Percentiles rank a stretch among this genome's conserved stretches.
These are phyloP conservation scores for Heliconius nattereri DNA, from an alignment of 1,140 invertebrate species.

Conservation along the genomic window DNA sequence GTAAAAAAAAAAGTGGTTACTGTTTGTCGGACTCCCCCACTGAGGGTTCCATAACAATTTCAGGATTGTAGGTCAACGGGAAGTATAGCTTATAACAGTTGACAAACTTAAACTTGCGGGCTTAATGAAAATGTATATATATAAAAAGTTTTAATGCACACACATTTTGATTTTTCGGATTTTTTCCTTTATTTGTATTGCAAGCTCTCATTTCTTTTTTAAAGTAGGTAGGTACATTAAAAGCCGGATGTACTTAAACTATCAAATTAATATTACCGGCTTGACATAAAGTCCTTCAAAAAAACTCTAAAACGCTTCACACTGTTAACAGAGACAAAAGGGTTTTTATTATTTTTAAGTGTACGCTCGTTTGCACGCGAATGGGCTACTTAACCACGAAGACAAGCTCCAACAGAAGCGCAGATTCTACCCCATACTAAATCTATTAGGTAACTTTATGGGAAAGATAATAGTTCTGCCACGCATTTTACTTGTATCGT, in stretches of 20 bases:
- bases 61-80: too few species aligned
- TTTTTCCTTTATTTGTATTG: too few species aligned
- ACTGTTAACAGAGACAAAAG: slow-evolving; percentile 54
- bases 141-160: too few species aligned
- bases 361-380: slow-evolving; percentile 81
- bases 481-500: slow-evolving; percentile 74
- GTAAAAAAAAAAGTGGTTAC: too few species aligned
- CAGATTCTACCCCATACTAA: slow-evolving; percentile 64
- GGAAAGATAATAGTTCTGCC: slow-evolving; percentile 71
- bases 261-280: slow-evolving; percentile 33
- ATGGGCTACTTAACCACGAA: slow-evolving; percentile 82
- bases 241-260: slow-evolving; percentile 34
- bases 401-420: slow-evolving; percentile 59
- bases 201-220: background rate
- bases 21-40: too few species aligned
- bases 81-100: too few species aligned
- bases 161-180: too few species aligned
- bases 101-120: too few species aligned
- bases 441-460: slow-evolving; percentile 72
- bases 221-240: background rate
- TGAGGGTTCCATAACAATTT: too few species aligned
- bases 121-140: too few species aligned
- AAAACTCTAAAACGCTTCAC: slow-evolving; percentile 31
- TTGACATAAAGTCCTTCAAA: slow-evolving; percentile 34
- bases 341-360: slow-evolving; percentile 80